Percentiles rank a stretch among this genome's conserved stretches.
These are phyloP conservation scores for Galerucella pusilla DNA, from an alignment of 2,888 invertebrate species.

Conservation along the genomic window DNA sequence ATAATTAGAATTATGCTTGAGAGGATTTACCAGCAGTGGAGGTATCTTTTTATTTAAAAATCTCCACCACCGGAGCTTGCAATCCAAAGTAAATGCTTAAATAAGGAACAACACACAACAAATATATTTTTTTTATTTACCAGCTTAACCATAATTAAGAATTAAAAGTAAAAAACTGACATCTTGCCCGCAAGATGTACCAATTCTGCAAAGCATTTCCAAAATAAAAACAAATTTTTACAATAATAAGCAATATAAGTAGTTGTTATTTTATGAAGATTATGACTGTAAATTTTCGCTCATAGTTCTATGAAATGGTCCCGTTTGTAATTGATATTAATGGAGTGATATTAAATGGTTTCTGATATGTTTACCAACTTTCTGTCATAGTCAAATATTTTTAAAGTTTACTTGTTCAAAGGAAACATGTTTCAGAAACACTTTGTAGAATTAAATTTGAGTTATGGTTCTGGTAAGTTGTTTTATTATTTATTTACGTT, in stretches of 20 bases:
- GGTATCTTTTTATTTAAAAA: background rate
- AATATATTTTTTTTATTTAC: slow-evolving; percentile 14
- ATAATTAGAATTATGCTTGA: slow-evolving; percentile 35
- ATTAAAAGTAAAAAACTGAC: background rate
- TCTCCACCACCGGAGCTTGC: background rate
- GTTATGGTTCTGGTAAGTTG: background rate
- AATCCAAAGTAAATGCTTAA: slow-evolving; percentile 28
- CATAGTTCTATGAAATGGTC: background rate
- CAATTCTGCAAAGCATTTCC: background rate
- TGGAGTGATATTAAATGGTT: background rate
- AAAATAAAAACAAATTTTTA: background rate
- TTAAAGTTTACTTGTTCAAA: no score
- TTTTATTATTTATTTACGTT: background rate
- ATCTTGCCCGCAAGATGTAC: slow-evolving; percentile 22
- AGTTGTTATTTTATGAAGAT: background rate
- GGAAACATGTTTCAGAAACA: background rate
- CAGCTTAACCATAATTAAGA: slow-evolving; percentile 9
- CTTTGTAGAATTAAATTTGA: background rate
- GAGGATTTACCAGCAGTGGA: slow-evolving; percentile 15
- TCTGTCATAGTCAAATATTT: no score
- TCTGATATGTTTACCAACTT: background rate
- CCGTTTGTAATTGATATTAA: background rate
- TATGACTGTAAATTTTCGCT: background rate
- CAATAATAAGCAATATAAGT: background rate
- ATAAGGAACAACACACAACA: slow-evolving; percentile 22